phyloP scores from a whole-genome alignment of 2,797 vertebrate genomes.

The Microctenopoma stevenorrisi region DNA sequence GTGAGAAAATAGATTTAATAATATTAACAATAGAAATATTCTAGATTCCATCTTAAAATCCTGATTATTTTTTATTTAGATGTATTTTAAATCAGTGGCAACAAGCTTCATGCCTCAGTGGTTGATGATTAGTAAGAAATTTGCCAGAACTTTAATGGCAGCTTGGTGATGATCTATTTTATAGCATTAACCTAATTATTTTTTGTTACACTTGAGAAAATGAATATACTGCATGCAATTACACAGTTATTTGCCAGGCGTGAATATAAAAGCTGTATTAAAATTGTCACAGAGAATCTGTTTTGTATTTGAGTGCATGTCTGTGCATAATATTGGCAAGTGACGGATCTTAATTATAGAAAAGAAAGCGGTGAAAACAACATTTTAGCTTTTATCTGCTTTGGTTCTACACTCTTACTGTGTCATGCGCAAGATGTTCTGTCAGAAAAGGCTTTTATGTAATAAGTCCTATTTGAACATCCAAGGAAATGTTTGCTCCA shows the following conservation, averaged over 20 bases:
- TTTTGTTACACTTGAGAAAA: not conserved
- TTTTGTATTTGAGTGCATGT: constrained; percentile 16
- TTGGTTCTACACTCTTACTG: constrained; percentile 42
- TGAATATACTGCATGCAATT: not conserved
- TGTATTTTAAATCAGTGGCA: not conserved
- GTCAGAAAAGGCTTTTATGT: constrained; percentile 61
- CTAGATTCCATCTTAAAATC: not conserved
- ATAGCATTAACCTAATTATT: not conserved
- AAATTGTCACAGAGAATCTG: constrained; percentile 18
- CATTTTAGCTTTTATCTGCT: constrained; percentile 35
- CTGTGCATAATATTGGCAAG: constrained; percentile 18
- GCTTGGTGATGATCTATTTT: not conserved
- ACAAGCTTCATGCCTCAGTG: not conserved
- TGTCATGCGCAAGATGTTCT: constrained; percentile 54
- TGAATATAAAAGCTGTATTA: constrained; percentile 3
- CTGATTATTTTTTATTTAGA: not conserved
- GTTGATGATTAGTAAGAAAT: not conserved
- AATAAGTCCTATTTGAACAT: constrained; percentile 72
- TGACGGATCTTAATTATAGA: constrained; percentile 31
- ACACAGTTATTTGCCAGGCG: not conserved
- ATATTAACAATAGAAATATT: too few species aligned
- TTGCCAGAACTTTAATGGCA: not conserved
- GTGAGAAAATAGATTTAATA: too few species aligned
- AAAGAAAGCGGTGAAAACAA: constrained; percentile 17
- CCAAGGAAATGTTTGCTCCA: constrained; percentile 59